Percentiles rank a stretch among this genome's conserved stretches.
These are phyloP conservation scores for Halcyon leucocephala DNA, from an alignment of 2,797 vertebrate genomes.

Conservation along the genomic window DNA sequence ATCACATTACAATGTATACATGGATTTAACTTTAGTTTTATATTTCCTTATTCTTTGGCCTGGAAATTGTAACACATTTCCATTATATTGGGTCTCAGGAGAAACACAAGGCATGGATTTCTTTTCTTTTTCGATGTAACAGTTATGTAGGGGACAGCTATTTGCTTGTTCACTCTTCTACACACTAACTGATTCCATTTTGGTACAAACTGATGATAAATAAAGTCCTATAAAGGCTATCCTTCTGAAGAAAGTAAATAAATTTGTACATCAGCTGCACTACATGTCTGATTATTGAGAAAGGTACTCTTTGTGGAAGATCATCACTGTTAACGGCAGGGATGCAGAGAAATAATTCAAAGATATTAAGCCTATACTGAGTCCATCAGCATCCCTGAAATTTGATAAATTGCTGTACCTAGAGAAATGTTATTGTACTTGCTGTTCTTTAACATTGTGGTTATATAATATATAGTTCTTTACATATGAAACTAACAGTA, in stretches of 20 bases:
- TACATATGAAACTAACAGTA: not conserved
- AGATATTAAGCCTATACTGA: not conserved
- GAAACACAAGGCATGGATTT: not conserved
- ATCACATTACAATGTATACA: not conserved
- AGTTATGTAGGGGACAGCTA: not conserved
- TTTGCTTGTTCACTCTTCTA: not conserved
- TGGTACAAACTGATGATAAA: not conserved
- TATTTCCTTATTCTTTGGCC: not conserved
- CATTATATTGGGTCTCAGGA: not conserved
- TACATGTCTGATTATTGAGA: not conserved
- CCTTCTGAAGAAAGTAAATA: not conserved
- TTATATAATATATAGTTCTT: not conserved
- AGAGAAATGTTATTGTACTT: not conserved
- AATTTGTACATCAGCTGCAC: not conserved
- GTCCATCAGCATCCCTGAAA: not conserved
- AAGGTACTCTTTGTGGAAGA: not conserved
- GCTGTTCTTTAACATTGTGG: not conserved
- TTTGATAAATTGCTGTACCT: not conserved
- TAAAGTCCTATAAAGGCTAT: not conserved
- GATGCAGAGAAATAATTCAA: not conserved
- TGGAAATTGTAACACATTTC: not conserved
- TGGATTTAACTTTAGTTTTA: not conserved
- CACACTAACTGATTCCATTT: not conserved
- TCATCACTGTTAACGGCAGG: not conserved
- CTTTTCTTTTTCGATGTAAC: not conserved